Evolutionary conservation across 64 coral and sea anemone species (phyloP).

Genomic region (Hydrozoanthus tunicans): DNA sequence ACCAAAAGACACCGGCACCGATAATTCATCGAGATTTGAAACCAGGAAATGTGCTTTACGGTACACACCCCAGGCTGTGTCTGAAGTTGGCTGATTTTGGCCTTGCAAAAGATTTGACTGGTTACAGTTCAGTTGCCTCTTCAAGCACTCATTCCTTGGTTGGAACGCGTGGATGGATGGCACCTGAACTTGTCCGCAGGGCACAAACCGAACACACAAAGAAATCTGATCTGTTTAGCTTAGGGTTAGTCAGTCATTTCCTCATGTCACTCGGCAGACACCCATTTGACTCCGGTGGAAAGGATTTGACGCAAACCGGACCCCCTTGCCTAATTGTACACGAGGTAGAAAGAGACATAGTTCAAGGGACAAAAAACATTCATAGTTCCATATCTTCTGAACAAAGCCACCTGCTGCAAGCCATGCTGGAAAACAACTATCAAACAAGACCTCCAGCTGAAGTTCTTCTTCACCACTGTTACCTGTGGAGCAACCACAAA

Average conservation of each 20-base stretch:
- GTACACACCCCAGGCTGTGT: not conserved
- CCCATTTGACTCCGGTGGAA: conserved; percentile 15
- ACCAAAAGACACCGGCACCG: conserved; percentile 5
- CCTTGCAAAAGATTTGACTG: conserved; percentile 3
- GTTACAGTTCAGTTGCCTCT: conserved; percentile 15
- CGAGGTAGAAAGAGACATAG: conserved; percentile 42
- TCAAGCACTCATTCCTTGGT: conserved; percentile 3
- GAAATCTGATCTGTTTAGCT: conserved; percentile 41
- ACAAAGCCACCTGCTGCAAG: conserved; percentile 8
- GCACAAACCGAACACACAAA: not conserved
- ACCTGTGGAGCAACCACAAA: conserved; percentile 68
- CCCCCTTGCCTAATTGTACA: not conserved
- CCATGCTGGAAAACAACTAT: not conserved
- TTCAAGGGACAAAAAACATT: conserved; percentile 10
- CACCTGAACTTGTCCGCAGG: conserved; percentile 53
- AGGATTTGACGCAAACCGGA: not conserved
- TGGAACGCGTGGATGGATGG: conserved; percentile 66
- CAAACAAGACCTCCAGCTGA: conserved; percentile 1
- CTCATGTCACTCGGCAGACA: conserved; percentile 44
- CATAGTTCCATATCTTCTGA: conserved; percentile 28
- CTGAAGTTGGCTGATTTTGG: conserved; percentile 23
- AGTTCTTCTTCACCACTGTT: conserved; percentile 36
- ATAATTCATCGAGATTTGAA: conserved; percentile 42
- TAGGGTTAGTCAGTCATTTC: conserved; percentile 52
- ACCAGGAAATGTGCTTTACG: conserved; percentile 22